Conservation (phyloP, 2,113 vertebrate species). For the Phrynosoma platyrhinos region DNA sequence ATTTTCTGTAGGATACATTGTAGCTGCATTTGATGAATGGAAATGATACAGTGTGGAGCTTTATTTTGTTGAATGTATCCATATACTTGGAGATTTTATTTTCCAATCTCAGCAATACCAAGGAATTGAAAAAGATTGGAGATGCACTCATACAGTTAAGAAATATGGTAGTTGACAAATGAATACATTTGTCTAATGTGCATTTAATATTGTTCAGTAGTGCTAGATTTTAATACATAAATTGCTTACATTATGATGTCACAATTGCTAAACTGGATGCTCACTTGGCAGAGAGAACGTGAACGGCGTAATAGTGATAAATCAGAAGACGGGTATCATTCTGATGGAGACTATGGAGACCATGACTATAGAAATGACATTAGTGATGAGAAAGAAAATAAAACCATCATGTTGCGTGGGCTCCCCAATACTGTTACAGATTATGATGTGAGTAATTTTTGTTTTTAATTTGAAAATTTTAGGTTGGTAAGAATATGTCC, state of each 20-base stretch:
- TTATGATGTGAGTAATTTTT: slow-evolving; percentile 86
- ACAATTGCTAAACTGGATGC: slow-evolving; percentile 4
- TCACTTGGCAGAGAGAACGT: slow-evolving; percentile 65
- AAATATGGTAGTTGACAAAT: neutral
- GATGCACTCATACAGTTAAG: neutral
- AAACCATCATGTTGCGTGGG: slow-evolving; percentile 96
- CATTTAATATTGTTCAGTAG: neutral
- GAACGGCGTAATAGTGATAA: slow-evolving; percentile 92
- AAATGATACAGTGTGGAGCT: neutral
- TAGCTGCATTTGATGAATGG: neutral
- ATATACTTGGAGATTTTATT: too few species aligned
- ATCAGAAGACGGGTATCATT: slow-evolving; percentile 96
- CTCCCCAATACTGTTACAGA: slow-evolving; percentile 91
- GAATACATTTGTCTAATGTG: too few species aligned
- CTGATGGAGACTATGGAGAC: slow-evolving; percentile 84
- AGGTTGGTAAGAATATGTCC: neutral
- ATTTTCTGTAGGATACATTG: neutral
- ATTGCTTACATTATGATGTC: neutral
- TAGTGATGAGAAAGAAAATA: slow-evolving; percentile 95
- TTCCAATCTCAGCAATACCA: neutral
- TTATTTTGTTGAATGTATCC: too few species aligned
- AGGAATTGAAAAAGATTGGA: neutral
- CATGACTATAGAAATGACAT: slow-evolving; percentile 94
- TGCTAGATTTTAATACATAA: neutral
- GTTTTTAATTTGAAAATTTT: neutral